Percentiles rank a stretch among this genome's conserved stretches.
Evolutionary conservation across 2,797 vertebrate species (phyloP).

Genomic region (Eptatretus atami): DNA sequence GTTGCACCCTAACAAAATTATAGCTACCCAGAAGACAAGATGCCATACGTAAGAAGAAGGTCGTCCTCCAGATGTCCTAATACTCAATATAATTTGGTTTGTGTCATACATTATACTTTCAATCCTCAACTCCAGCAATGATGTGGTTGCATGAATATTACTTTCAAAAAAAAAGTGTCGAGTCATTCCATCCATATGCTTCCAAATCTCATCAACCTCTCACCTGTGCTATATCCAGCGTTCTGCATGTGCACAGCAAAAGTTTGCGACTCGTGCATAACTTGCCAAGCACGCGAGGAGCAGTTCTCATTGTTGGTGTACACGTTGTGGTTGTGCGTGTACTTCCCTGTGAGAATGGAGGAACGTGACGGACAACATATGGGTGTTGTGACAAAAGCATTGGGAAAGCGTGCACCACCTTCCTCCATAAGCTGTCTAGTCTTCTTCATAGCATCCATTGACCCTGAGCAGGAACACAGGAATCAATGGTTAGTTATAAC

Average conservation of each 20-base stretch:
- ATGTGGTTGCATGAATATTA: too few relatives aligned
- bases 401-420: conserved; percentile 70
- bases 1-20: too few relatives aligned
- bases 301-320: conserved; percentile 97
- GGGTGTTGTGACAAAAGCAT: conserved; percentile 76
- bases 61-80: too few relatives aligned
- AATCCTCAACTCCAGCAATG: too few relatives aligned
- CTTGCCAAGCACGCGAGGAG: conserved; percentile 70
- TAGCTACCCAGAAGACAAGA: too few relatives aligned
- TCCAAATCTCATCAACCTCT: conserved; percentile 6
- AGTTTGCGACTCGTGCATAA: conserved; percentile 44
- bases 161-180: too few relatives aligned
- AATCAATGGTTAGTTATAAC: too few relatives aligned
- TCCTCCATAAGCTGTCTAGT: conserved; percentile 29
- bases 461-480: conserved; percentile 18
- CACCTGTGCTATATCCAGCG: conserved; percentile 76
- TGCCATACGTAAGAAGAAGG: too few relatives aligned
- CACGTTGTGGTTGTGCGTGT: conserved; percentile 88
- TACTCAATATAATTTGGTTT: too few relatives aligned
- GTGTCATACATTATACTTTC: too few relatives aligned
- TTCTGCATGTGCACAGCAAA: conserved; percentile 71
- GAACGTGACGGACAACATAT: conserved; percentile 94
- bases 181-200: too few relatives aligned
- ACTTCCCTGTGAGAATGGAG: conserved; percentile 74
- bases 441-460: conserved; percentile 57